Base-by-base conservation (phyloP, 1,140 invertebrate genomes). In the Hestina assimilis region DNA sequence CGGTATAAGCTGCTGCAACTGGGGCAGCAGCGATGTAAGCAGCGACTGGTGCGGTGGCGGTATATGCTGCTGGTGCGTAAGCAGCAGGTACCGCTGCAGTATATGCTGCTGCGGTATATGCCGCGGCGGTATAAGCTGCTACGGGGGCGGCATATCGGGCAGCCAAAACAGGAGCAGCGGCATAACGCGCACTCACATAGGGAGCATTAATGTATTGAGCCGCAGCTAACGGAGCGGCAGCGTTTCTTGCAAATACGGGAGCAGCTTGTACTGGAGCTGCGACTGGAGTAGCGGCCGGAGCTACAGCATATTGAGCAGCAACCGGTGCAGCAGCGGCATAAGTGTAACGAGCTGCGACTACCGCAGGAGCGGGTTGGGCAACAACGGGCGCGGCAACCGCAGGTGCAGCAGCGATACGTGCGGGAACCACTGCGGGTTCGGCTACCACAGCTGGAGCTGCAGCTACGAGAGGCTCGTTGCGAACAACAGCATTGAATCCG, bases 401-500 rank as follows among this genome's bases (percentile, higher is more conserved):
- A 1, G 52, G 55, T 9, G 61, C 61, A 29, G 62, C 66, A 5
- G 46, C 48, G 0, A 59, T 20, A 17, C 48, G 50, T 17, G 67
- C 63, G 6, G 48, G 23, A 0, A 56, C 45, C 4, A 45, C 42
- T 9, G 51, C 50, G 8, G 52, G 51, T 11, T 38, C 60, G n/a
- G 48, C 23, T 7, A 43, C 31, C 35, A 29, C 20, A 33, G 51
- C 51, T 2, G 78, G 63, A 7, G 70, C n/a, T n/a, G n/a, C n/a
- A n/a, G n/a, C 73, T 4, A 76, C 75, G 0, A 69, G 75, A 5
- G 75, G 75, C 33, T 77, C 72, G 14, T 38, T 38, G 15, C 33
- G 33, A 3, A 38, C 91, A 3, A 92, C 88, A 19, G 91, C 91
- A 70, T 92, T 92, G 79, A 92, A 92, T 17, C 91, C 91, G 47